Conservation (phyloP, 2,888 invertebrate species). For the Heliconius charithonia region DNA sequence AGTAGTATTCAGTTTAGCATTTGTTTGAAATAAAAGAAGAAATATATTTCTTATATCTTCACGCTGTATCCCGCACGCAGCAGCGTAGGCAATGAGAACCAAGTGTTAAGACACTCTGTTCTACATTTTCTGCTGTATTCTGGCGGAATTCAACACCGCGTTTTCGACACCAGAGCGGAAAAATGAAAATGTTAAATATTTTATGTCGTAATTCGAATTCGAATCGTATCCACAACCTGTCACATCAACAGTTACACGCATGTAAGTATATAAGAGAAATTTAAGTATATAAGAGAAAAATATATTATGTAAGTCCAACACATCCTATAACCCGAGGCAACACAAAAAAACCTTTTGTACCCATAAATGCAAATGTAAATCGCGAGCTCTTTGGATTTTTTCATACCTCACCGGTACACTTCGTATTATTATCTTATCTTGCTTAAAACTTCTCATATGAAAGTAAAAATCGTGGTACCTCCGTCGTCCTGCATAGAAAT, state of each 20-base stretch:
- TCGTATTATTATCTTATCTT: slow-evolving; percentile 31
- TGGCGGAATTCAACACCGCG: no score
- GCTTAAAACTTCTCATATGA: slow-evolving; percentile 47
- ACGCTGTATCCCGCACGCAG: no score
- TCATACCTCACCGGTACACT: not conserved
- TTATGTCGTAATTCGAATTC: no score
- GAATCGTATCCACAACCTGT: no score
- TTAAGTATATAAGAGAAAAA: not conserved
- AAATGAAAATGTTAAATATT: no score
- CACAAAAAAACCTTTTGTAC: slow-evolving; percentile 7
- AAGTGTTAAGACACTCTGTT: no score
- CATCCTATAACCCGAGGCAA: slow-evolving; percentile 9
- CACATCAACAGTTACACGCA: no score
- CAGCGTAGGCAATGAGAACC: no score
- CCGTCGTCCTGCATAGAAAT: slow-evolving; percentile 45
- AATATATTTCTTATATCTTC: no score
- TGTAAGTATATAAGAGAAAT: no score
- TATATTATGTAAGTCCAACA: not conserved
- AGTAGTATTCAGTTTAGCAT: not conserved
- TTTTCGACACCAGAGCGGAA: no score
- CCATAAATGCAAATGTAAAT: slow-evolving; percentile 4
- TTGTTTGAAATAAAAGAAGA: not conserved
- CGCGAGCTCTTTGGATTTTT: slow-evolving; percentile 19
- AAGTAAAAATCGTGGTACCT: slow-evolving; percentile 51
- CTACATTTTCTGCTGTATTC: no score